Conservation (phyloP, 2,888 invertebrate genomes). For the Hirtodrosophila trivittata region DNA sequence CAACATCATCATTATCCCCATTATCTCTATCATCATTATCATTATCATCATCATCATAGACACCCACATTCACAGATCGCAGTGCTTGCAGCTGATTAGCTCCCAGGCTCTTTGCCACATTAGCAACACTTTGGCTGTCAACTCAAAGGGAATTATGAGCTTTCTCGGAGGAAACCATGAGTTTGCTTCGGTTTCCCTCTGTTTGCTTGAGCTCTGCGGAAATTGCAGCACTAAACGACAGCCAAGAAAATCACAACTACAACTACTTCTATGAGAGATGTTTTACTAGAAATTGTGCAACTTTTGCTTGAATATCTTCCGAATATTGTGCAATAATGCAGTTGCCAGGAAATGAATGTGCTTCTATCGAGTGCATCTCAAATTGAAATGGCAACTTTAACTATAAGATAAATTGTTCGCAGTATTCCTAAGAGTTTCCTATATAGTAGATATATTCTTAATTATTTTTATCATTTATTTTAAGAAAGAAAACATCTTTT, state of each 20-base stretch:
- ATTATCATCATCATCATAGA: background rate
- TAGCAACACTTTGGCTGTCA: slow-evolving; percentile 72
- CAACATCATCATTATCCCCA: slow-evolving; percentile 33
- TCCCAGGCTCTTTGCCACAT: slow-evolving; percentile 58
- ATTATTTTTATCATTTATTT: too few species aligned
- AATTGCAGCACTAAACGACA: slow-evolving; percentile 45
- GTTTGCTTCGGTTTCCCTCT: too few species aligned
- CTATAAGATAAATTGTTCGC: too few species aligned
- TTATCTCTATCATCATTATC: background rate
- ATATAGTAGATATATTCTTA: too few species aligned
- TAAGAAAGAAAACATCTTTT: too few species aligned
- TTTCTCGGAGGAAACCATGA: slow-evolving; percentile 37
- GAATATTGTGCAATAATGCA: too few species aligned
- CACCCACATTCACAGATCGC: background rate
- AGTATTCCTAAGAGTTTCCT: too few species aligned
- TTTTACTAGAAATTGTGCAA: too few species aligned
- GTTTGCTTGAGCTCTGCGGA: slow-evolving; percentile 44
- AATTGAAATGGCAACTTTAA: too few species aligned
- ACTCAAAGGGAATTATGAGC: slow-evolving; percentile 64
- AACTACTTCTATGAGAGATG: too few species aligned
- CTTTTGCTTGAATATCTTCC: too few species aligned
- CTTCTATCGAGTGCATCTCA: background rate
- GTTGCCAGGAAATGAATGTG: slow-evolving; percentile 3
- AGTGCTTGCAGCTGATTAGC: slow-evolving; percentile 70
- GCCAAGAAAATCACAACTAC: slow-evolving; percentile 26